Percentiles rank a stretch among this genome's conserved stretches.
Evolutionary conservation across 2,797 vertebrate species (phyloP).

Genomic region (Siniperca scherzeri): DNA sequence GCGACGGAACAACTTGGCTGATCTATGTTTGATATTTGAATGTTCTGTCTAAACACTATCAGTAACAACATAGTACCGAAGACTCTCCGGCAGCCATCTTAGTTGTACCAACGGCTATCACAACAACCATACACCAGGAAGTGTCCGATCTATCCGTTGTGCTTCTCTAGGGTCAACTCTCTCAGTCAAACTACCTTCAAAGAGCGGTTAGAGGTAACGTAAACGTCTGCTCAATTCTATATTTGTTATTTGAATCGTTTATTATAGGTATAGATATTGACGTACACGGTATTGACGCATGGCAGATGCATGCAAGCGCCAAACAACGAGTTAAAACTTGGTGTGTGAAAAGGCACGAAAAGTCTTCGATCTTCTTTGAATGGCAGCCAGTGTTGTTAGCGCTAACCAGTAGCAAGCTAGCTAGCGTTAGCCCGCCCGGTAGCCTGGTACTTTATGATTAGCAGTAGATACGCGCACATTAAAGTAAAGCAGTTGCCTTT

Average conservation of each 20-base stretch:
- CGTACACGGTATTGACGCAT: accelerated
- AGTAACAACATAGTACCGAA: background rate
- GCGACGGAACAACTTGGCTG: accelerated
- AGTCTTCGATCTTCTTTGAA: conserved; percentile 62
- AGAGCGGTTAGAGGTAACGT: conserved; percentile 75
- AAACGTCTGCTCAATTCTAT: conserved; percentile 4
- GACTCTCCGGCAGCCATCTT: conserved; percentile 76
- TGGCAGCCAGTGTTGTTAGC: conserved; percentile 77
- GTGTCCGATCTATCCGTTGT: conserved; percentile 67
- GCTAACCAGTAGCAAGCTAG: conserved; percentile 56
- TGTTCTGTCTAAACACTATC: background rate
- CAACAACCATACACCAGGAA: conserved; percentile 57
- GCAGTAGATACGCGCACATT: background rate
- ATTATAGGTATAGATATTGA: accelerated
- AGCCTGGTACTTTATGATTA: background rate
- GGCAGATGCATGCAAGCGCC: background rate
- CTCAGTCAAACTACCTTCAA: conserved; percentile 76
- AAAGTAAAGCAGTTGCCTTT: accelerated
- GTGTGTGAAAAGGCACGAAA: conserved; percentile 20
- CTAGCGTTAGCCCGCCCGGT: conserved; percentile 58
- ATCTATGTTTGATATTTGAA: background rate
- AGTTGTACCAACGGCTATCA: conserved; percentile 52
- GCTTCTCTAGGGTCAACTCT: conserved; percentile 77
- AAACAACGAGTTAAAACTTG: conserved; percentile 22
- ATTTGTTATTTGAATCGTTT: background rate